These are phyloP conservation scores for Hippopotamus amphibius DNA, from an alignment of 2,113 vertebrate genomes.

Conservation along the genomic window DNA sequence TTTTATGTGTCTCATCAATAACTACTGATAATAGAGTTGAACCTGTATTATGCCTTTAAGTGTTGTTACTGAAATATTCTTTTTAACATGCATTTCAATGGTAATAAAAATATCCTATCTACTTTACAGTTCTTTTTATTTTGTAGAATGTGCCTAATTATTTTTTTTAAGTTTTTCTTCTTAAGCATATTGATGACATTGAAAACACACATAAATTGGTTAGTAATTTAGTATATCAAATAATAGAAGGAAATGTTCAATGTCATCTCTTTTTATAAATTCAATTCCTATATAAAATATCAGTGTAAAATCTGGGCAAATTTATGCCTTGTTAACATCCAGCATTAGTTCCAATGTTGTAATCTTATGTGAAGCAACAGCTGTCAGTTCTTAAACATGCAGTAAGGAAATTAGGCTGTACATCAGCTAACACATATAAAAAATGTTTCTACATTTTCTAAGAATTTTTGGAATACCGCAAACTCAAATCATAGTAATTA, in stretches of 20 bases:
- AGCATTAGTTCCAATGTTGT: background rate
- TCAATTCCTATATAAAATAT: background rate
- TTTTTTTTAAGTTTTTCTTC: background rate
- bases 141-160: background rate
- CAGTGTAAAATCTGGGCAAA: background rate
- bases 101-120: background rate
- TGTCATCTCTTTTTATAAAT: background rate
- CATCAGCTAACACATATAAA: background rate
- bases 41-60: background rate
- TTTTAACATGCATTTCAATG: background rate
- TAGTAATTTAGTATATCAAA: constrained; percentile 1
- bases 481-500: background rate
- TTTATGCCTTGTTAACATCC: background rate
- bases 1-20: background rate
- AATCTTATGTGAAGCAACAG: background rate
- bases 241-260: background rate
- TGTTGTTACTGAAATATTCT: background rate
- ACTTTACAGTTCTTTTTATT: background rate
- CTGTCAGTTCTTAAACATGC: background rate
- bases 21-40: background rate
- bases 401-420: background rate
- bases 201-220: background rate
- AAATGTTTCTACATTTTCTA: background rate
- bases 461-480: background rate
- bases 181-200: background rate